Evolutionary conservation across 2,888 invertebrate genomes (phyloP), one percentile per base, ranked within the genome.

Genomic region (Leptopilina syphax): DNA sequence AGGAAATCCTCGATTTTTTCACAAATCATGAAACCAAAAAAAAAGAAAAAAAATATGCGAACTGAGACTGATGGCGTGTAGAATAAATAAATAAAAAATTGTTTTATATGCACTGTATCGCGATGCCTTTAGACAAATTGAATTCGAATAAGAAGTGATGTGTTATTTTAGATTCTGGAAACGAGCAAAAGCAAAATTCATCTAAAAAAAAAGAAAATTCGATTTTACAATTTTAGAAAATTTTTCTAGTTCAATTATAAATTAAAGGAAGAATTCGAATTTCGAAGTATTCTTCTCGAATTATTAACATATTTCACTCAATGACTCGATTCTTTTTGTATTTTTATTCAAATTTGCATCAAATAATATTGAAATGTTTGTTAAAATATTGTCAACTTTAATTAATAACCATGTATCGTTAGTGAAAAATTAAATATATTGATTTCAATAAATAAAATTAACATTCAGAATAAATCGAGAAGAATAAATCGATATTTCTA

Each of bases 51-150:
- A 50, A 63, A 76, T 76, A 79, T 54, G 54, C 54, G 8, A 78
- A 70, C 73, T 67, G 78, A 80, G 65, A 78, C 65, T 79, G 50
- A 78, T 63, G 79, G 81, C 77, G 81, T 80, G 82, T 77, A 77
- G 80, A 84, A 83, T 78, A 79, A 73, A 80, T 80, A 81, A 73
- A 80, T 79, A 81, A 80, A 81, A 82, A 77, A 78, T 57, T 34
- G 54, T 73, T 73, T 73, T 70, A 57, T 73, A 73, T 73, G 73
- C 73, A 73, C 24, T 73, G 50, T 54, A 79, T 77, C 70, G 65
- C 76, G 78, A 79, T 65, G 76, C 63, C 66, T 80, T 78, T 79
- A 77, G 73, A 73, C 12, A 57, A 34, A 73, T 57, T 73, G 54
- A 73, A 73, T 73, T 73, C 54, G 73, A 73, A 73, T 50, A 34